Evolutionary conservation across 2,113 vertebrate genomes (phyloP).

Genomic region (Cromileptes altivelis): DNA sequence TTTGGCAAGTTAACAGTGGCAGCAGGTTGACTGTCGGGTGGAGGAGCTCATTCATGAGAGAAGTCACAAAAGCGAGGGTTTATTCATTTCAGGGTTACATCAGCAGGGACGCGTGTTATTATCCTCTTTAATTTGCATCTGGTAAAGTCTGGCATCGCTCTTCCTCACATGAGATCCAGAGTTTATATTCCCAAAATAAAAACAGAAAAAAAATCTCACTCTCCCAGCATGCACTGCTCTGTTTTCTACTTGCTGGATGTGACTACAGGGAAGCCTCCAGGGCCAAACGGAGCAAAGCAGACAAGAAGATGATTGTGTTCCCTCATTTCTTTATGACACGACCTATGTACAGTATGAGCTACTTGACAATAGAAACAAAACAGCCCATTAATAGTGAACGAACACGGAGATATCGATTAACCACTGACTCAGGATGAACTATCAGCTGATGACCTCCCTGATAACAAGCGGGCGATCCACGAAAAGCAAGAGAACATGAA

Average conservation of each 20-base stretch:
- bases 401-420: conserved; percentile 51
- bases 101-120: conserved; percentile 31
- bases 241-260: conserved; percentile 29
- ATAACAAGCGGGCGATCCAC: conserved; percentile 6
- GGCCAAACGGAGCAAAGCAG: conserved; percentile 49
- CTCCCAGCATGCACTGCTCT: conserved; percentile 59
- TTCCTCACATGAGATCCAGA: conserved; percentile 21
- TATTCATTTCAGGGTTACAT: conserved; percentile 24
- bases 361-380: conserved; percentile 44
- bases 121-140: conserved; percentile 50
- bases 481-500: conserved; percentile 25
- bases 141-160: conserved; percentile 30
- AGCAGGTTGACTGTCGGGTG: conserved; percentile 43
- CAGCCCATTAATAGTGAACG: conserved; percentile 44
- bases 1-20: conserved; percentile 76
- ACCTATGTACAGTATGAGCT: conserved; percentile 45
- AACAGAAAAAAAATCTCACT: conserved; percentile 13
- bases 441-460: conserved; percentile 25
- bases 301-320: conserved; percentile 21
- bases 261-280: conserved; percentile 30
- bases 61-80: conserved; percentile 44
- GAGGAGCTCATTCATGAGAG: conserved; percentile 34
- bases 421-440: conserved; percentile 33
- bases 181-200: conserved; percentile 28
- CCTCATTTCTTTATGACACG: conserved; percentile 43